Evolutionary conservation across 2,797 vertebrate genomes (phyloP), one percentile per base, ranked within the genome.

Genomic region (Champsocephalus gunnari): DNA sequence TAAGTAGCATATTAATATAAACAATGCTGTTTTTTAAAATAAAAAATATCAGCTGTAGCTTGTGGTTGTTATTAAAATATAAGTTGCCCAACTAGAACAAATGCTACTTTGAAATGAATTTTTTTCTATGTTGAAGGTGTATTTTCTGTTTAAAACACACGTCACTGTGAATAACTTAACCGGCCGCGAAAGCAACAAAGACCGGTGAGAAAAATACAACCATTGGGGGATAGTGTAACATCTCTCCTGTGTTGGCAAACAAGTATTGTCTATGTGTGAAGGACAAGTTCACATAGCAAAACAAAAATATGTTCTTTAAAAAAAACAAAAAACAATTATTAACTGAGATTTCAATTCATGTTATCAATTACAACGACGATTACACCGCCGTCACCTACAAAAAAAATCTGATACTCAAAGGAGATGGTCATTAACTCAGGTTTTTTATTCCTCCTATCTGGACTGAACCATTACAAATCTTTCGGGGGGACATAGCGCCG

Each of bases 361-460:
- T 63, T 55, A 76, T 79, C 57, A 82, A 90, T 85, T 78, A 78
- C 59, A 79, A 75, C 66, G 9, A 12, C 55, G 73, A 79, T 79
- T 84, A 75, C 34, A 63, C 72, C 78, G 72, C 58, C 81, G 83
- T 85, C 65, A 71, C 75, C 61, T 74, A 48, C 28, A 66, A 73
- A 77, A 77, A 77, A 87, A 91, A 89, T 88, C 75, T 86, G 71
- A 83, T 84, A 85, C 84, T 84, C 84, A 86, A 87, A 88, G 90
- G 85, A 92, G 83, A 84, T 85, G 89, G 85, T 90, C 87, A 93
- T 93, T 93, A 93, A 93, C 92, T 93, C 89, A 48, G 88, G 48
- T 89, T 90, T 91, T 92, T 94, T 93, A 93, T 94, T 90, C 90
- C 92, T 94, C 92, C 93, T 93, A 92, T 94, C 81, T 89, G 93